Evolutionary conservation across 2,113 vertebrate genomes (phyloP), one percentile per base, ranked within the genome.

Genomic region (Gavia stellata): DNA sequence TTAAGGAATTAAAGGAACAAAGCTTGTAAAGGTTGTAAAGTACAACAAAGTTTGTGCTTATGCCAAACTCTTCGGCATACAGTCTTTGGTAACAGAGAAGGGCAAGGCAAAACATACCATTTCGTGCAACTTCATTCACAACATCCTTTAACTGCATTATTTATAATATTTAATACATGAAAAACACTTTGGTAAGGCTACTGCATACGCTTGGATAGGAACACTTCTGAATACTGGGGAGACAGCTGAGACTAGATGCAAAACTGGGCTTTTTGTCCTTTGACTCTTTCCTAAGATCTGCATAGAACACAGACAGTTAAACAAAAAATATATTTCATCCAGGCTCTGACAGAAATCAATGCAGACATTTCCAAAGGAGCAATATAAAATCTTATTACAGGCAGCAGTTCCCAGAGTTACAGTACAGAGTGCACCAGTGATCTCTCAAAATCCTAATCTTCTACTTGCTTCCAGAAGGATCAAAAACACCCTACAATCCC

Each of bases 1-100:
- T 95, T 70, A 80, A 77, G 36, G 87, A 96, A 94, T 91, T 66
- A 94, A 95, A 87, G 67, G 59, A 94, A 86, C 23, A 75, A 91
- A 88, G 70, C 81, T 84, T 81, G 68, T 87, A 87, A 82, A 89
- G 68, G 65, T 33, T 93, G 44, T 87, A 49, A 92, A 88, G 73
- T 82, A 90, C 81, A 96, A 81, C 44, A 70, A 38, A 59, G 36
- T 25, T 42, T 94, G 81, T 85, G 81, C 34, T 66, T 58, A 74
- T 2, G 85, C 92, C 92, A 96, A 90, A 75, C 31, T 66, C 34
- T 78, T 63, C 59, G 74, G 93, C 86, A 63, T 24, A 47, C 9
- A 63, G 29, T 79, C 56, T 85, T 55, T 29, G 25, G 38, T 49
- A 86, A 87, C 33, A 82, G 56, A 79, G 49, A 84, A 93, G 38